Evolutionary conservation across 2,888 invertebrate genomes (phyloP).

Genomic region (Leptothorax acervorum): DNA sequence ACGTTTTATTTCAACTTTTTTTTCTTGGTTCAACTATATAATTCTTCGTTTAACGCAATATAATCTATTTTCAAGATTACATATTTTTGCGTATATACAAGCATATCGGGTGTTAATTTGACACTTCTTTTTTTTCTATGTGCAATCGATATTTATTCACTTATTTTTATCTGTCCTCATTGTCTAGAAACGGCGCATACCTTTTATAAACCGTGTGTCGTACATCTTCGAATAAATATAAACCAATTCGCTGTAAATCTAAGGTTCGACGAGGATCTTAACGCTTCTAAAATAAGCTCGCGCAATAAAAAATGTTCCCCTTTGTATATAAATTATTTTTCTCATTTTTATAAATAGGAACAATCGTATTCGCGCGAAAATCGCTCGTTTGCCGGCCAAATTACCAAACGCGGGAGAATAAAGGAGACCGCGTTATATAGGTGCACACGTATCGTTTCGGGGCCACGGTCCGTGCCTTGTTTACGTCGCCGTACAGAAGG

Average conservation of each 20-base stretch:
- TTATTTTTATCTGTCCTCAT: neutral
- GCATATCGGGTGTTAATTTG: no score
- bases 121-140: no score
- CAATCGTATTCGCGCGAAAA: constrained; percentile 18
- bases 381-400: constrained; percentile 26
- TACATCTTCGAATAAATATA: neutral
- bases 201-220: neutral
- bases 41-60: no score
- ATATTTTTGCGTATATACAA: no score
- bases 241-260: neutral
- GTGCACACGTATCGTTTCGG: constrained; percentile 63
- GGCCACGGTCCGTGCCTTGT: constrained; percentile 77
- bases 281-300: neutral
- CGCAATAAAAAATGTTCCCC: neutral
- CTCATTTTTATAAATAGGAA: neutral
- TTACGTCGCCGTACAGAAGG: constrained; percentile 79
- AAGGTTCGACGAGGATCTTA: neutral
- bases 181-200: neutral
- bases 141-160: neutral
- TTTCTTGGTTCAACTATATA: no score
- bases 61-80: no score
- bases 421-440: constrained; percentile 51
- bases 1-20: no score
- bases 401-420: constrained; percentile 46
- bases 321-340: neutral